Conservation (phyloP, 2,113 vertebrate species). For the Podocnemis expansa region DNA sequence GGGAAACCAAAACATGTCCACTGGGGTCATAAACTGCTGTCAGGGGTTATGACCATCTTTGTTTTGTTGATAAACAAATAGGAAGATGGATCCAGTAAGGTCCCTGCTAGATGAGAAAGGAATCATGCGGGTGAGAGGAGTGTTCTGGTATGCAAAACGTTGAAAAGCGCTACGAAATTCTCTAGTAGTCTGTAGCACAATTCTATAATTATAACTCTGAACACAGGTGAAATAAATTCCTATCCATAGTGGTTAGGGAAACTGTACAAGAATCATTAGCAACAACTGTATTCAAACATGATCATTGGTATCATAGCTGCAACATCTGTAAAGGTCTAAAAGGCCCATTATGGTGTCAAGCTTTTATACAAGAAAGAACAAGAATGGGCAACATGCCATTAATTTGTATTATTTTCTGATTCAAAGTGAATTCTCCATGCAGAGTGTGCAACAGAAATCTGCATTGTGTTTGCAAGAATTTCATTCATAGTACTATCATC, state of each 20-base stretch:
- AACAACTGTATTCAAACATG: not conserved
- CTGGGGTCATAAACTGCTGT: not conserved
- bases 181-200: not conserved
- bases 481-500: not conserved
- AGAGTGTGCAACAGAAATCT: not conserved
- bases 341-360: not conserved
- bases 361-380: not conserved
- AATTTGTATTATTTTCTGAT: not conserved
- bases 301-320: not conserved
- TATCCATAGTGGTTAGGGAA: not conserved
- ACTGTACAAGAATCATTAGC: not conserved
- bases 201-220: not conserved
- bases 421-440: not conserved
- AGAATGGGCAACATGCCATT: not conserved
- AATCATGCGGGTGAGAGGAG: not conserved
- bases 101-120: not conserved
- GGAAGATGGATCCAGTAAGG: not conserved
- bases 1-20: not conserved
- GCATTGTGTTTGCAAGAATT: not conserved
- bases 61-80: not conserved
- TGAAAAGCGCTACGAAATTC: not conserved
- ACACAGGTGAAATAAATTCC: not conserved
- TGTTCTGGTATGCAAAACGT: not conserved
- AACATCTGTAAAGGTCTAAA: not conserved
- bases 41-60: not conserved